Base-by-base conservation (phyloP, 2,888 invertebrate species). In the Balanococcus diminutus region DNA sequence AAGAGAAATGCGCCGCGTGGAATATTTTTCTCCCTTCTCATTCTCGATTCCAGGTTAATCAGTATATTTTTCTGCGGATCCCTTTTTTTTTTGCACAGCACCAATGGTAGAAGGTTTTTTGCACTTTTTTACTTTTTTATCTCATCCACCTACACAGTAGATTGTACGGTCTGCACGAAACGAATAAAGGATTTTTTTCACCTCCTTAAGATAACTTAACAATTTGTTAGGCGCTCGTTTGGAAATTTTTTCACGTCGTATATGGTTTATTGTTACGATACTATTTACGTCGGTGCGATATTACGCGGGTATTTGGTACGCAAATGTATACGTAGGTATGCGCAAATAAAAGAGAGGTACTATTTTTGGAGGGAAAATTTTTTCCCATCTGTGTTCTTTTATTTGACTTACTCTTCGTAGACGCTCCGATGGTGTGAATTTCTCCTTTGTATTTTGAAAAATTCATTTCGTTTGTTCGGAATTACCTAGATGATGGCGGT, bases 221-320 rank as follows among this genome's bases (percentile, higher is more conserved):
- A 67, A 67, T 67, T 67, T 67, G 61, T 67, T 67, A 67, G 61
- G n/a, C 25, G 61, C 61, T 67, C 61, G 61, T 67, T 67, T 67
- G 25, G 61, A 67, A 67, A 67, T 67, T 67, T 67, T 61, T 67
- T 67, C 61, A 67, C 61, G 56, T 67, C 61, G 61, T 22, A 46
- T 2, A 28, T 11, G 22, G 6, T 67, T 67, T 67, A 67, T 28
- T 22, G 61, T 67, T 67, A 67, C 61, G 61, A 67, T 51, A n/a
- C n/a, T n/a, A 19, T 51, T 51, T 51, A 19, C 19, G 8, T 9
- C 19, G 19, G 3, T 8, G 51, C 51, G 1, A n/a, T 51, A 42
- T 51, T 51, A 19, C 51, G 51, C 0, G n/a, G 19, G 51, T 51
- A 51, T 19, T 51, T 51, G 3, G 19, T 19, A 51, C 61, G 61